These are phyloP conservation scores for Helicoverpa zea DNA, from an alignment of 1,140 invertebrate genomes.

Conservation along the genomic window DNA sequence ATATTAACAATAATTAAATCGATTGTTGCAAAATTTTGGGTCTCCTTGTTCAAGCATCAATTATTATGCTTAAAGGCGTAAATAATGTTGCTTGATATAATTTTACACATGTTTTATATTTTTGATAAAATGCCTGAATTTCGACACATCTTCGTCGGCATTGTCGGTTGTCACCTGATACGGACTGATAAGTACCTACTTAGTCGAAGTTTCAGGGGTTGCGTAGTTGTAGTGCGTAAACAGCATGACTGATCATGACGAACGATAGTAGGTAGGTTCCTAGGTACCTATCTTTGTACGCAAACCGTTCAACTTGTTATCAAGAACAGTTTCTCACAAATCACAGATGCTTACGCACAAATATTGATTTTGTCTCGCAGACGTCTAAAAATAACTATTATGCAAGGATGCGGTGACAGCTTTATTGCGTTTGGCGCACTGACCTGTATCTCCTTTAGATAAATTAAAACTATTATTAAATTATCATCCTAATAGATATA, in stretches of 20 bases:
- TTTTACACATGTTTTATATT: not conserved
- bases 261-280: conserved; percentile 1
- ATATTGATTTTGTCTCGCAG: conserved; percentile 15
- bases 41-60: not conserved
- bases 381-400: conserved; percentile 38
- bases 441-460: not conserved
- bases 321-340: conserved; percentile 12
- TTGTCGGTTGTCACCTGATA: conserved; percentile 11
- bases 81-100: not conserved
- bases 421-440: conserved; percentile 8
- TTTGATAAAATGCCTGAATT: conserved; percentile 11
- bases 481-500: too few relatives aligned
- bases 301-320: conserved; percentile 16
- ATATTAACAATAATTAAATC: not conserved
- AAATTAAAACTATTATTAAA: too few relatives aligned
- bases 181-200: not conserved
- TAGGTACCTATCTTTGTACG: not conserved
- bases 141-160: conserved; percentile 5
- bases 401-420: conserved; percentile 21
- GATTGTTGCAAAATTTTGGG: not conserved
- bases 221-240: conserved; percentile 24
- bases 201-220: not conserved
- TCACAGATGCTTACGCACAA: conserved; percentile 35
- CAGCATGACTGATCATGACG: not conserved
- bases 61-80: conserved; percentile 11